A percentile compares a stretch with the other conserved stretches of the same genome.
Evolutionary conservation across 2,797 vertebrate genomes (phyloP).

Genomic region (Hemitrygon akajei): DNA sequence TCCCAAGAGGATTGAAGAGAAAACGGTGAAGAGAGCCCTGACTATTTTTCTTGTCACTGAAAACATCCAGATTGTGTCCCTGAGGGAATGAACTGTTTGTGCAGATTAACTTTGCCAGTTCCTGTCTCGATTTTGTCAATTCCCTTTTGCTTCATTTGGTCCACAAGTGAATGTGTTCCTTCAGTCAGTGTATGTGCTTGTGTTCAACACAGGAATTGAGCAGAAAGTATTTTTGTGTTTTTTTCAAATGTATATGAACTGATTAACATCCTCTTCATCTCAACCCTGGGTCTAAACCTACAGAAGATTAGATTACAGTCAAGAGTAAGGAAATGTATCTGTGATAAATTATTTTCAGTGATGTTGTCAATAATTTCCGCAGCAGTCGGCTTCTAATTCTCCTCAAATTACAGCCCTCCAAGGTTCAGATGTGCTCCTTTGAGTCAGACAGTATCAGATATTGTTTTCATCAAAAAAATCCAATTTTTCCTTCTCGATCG

Average conservation of each 20-base stretch:
- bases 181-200: neutral
- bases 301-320: constrained; percentile 32
- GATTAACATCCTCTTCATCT: constrained; percentile 36
- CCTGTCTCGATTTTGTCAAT: neutral
- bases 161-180: constrained; percentile 7
- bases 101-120: constrained; percentile 9
- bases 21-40: neutral
- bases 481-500: constrained; percentile 13
- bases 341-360: constrained; percentile 37
- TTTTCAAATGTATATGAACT: neutral
- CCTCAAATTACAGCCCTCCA: constrained; percentile 26
- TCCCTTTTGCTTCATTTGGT: neutral
- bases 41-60: neutral
- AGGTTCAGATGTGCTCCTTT: constrained; percentile 33
- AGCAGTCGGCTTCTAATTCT: constrained; percentile 32
- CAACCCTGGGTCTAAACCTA: constrained; percentile 29
- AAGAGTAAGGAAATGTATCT: constrained; percentile 38
- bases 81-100: neutral
- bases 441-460: constrained; percentile 36
- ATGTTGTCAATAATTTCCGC: constrained; percentile 34
- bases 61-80: neutral
- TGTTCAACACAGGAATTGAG: neutral
- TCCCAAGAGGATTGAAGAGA: neutral
- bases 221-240: constrained; percentile 2
- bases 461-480: constrained; percentile 36